phyloP scores from a whole-genome alignment of 2,888 invertebrate genomes.

The Caenorhabditis virilis region DNA sequence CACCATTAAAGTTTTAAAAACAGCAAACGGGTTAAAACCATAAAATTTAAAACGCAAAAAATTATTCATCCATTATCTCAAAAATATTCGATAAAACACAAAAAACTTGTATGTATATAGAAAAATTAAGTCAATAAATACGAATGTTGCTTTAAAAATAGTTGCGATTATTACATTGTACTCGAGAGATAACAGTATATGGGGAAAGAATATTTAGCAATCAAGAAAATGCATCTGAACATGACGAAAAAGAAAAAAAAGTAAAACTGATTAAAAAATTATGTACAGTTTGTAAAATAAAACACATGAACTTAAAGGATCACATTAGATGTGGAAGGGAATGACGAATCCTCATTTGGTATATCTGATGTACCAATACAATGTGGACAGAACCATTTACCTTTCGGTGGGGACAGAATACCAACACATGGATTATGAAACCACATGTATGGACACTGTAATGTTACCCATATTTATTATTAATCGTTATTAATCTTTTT shows the following conservation, averaged over 20 bases:
- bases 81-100: neutral
- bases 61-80: neutral
- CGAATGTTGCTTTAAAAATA: neutral
- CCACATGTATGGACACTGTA: conserved; percentile 96
- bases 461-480: conserved; percentile 48
- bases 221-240: neutral
- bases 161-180: neutral
- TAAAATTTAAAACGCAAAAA: neutral
- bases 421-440: conserved; percentile 98
- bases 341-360: neutral
- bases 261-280: neutral
- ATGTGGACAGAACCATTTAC: conserved; percentile 98
- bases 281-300: neutral
- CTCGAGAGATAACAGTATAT: too few species aligned
- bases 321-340: neutral
- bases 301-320: neutral
- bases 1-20: neutral
- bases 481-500: neutral
- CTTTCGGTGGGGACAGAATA: conserved; percentile 92
- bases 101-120: neutral
- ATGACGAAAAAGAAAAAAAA: neutral
- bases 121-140: neutral
- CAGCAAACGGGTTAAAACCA: neutral
- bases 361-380: conserved; percentile 72
- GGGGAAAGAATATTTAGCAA: neutral